A percentile compares a stretch with the other conserved stretches of the same genome.
Conservation (phyloP, 2,888 invertebrate genomes). For the Epinotia brunnichana region DNA sequence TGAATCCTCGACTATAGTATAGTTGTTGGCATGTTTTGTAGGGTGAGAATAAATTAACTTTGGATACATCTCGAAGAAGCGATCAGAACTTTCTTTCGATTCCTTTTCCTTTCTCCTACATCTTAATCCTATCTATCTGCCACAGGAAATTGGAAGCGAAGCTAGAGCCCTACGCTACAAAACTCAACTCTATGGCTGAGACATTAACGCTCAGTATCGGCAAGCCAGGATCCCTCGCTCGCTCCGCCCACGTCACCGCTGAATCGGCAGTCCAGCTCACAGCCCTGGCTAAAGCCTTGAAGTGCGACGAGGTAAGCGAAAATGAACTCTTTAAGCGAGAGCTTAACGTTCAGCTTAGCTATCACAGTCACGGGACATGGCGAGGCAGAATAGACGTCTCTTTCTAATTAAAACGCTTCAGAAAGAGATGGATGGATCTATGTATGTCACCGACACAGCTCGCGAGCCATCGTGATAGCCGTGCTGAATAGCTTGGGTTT, state of each 20-base stretch:
- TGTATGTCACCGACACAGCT: too few relatives aligned
- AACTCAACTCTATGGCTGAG: constrained; percentile 58
- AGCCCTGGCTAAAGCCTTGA: constrained; percentile 54
- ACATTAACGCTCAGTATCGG: constrained; percentile 53
- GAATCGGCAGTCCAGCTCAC: constrained; percentile 56
- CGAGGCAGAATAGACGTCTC: too few relatives aligned
- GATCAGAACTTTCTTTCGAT: too few relatives aligned
- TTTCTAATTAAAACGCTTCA: too few relatives aligned
- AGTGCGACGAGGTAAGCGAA: constrained; percentile 41
- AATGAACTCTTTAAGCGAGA: neutral
- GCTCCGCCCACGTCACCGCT: constrained; percentile 54
- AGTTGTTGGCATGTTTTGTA: too few relatives aligned
- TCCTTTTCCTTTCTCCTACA: neutral
- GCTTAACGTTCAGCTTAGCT: neutral
- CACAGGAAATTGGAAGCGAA: constrained; percentile 60
- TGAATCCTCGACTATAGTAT: too few relatives aligned
- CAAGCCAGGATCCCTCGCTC: constrained; percentile 52
- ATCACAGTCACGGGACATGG: too few relatives aligned
- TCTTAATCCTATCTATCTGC: neutral
- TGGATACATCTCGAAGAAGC: too few relatives aligned
- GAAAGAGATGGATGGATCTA: too few relatives aligned
- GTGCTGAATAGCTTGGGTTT: too few relatives aligned
- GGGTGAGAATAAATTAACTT: too few relatives aligned
- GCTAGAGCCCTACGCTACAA: constrained; percentile 57
- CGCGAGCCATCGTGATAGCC: too few relatives aligned